phyloP scores from a whole-genome alignment of 2,888 invertebrate genomes.

The Conomelus anceps region DNA sequence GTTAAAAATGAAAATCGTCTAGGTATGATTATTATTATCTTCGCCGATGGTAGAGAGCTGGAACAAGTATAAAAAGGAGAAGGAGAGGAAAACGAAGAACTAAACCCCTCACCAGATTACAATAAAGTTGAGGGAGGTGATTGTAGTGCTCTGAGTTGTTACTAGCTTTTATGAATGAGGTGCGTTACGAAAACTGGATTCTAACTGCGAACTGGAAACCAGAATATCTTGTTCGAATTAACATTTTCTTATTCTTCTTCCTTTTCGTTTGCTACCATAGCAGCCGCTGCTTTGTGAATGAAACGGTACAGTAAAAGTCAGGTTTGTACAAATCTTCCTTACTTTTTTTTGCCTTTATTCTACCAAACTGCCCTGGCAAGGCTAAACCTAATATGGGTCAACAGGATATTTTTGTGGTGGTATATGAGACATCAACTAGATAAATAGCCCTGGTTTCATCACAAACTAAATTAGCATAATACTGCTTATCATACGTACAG shows the following conservation, averaged over 20 bases:
- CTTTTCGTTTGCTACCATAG: background rate
- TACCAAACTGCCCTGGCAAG: no score
- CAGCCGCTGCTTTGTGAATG: background rate
- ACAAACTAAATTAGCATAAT: no score
- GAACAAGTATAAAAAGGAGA: constrained; percentile 6
- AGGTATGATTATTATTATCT: background rate
- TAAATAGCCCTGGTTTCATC: no score
- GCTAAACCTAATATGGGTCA: background rate
- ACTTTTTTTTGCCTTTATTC: background rate
- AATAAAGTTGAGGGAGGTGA: constrained; percentile 4
- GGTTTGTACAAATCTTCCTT: background rate
- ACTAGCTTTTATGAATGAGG: constrained; percentile 10
- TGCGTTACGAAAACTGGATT: constrained; percentile 25
- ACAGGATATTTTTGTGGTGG: no score
- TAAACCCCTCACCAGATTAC: constrained; percentile 16
- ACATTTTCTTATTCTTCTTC: constrained; percentile 20
- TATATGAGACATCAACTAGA: no score
- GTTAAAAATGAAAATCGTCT: background rate
- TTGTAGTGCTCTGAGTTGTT: background rate
- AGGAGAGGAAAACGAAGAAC: background rate
- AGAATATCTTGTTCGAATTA: constrained; percentile 28
- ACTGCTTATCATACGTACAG: no score
- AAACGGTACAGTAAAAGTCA: background rate
- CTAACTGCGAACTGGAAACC: constrained; percentile 25
- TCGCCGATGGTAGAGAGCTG: background rate